Percentiles rank a stretch among this genome's conserved stretches.
Conservation (phyloP, 2,888 invertebrate genomes). For the Megaustenia siamemsis region DNA sequence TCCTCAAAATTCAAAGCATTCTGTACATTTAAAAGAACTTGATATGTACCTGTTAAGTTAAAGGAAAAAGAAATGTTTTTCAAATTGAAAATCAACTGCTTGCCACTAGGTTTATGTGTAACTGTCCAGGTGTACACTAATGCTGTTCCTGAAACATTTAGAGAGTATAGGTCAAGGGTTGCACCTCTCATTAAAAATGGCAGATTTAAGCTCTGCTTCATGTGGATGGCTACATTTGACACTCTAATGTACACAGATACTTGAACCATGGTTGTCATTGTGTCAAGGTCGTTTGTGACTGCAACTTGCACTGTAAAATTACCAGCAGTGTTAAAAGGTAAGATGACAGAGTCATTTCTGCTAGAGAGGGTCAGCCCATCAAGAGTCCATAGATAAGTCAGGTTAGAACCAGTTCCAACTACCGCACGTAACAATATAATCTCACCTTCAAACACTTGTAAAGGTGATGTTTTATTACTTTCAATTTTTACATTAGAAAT, state of each 20-base stretch:
- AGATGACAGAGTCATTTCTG: conserved; percentile 34
- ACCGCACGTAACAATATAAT: conserved; percentile 14
- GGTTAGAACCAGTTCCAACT: conserved; percentile 7
- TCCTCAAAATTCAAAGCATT: conserved; percentile 45
- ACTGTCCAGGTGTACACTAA: conserved; percentile 59
- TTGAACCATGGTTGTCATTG: conserved; percentile 21
- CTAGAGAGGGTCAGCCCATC: conserved; percentile 46
- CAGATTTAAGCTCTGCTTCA: conserved; percentile 51
- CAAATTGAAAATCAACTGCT: conserved; percentile 37
- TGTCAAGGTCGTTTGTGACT: conserved; percentile 45
- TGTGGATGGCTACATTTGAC: conserved; percentile 33
- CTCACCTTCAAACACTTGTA: conserved; percentile 58
- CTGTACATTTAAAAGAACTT: conserved; percentile 42
- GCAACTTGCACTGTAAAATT: conserved; percentile 35
- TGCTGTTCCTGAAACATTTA: conserved; percentile 59
- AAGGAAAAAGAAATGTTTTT: conserved; percentile 54
- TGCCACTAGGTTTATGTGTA: conserved; percentile 25
- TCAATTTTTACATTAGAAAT: not conserved
- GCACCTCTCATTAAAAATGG: conserved; percentile 54
- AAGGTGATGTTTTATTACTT: not conserved
- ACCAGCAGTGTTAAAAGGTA: conserved; percentile 26
- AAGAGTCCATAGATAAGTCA: conserved; percentile 39
- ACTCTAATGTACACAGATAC: conserved; percentile 58
- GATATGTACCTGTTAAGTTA: conserved; percentile 48
- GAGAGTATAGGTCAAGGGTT: conserved; percentile 54